Conservation (phyloP, 2,113 vertebrate species). For the Corythornis vintsioides region DNA sequence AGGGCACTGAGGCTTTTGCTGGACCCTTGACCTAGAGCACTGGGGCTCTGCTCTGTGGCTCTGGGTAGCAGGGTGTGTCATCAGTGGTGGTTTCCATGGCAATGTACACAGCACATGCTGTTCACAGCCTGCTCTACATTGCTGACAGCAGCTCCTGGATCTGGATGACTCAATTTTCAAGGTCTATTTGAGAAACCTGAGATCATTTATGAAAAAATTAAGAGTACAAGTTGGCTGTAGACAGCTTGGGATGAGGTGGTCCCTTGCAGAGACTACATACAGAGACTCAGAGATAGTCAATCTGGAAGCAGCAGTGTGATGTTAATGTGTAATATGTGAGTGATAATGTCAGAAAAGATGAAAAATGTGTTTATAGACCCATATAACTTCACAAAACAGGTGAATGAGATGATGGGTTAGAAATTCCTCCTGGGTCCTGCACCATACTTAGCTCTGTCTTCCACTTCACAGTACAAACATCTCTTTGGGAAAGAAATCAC, state of each 20-base stretch:
- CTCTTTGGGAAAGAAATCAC: background rate
- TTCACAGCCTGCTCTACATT: background rate
- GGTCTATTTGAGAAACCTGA: background rate
- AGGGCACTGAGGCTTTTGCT: background rate
- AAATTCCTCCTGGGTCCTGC: background rate
- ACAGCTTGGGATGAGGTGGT: background rate
- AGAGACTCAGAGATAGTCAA: background rate
- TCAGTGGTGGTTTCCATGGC: background rate
- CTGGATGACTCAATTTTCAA: background rate
- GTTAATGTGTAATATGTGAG: background rate
- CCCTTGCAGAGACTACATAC: background rate
- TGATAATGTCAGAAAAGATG: background rate
- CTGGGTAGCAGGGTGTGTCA: background rate
- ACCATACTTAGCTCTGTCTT: background rate
- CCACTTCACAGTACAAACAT: background rate
- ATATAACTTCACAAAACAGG: background rate
- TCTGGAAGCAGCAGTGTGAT: background rate
- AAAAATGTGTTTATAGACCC: background rate
- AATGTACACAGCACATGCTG: background rate
- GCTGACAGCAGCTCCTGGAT: accelerated
- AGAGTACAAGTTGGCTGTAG: background rate
- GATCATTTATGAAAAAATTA: background rate
- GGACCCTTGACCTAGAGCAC: accelerated
- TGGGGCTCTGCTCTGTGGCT: background rate
- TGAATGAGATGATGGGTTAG: background rate